A percentile compares a stretch with the other conserved stretches of the same genome.
Evolutionary conservation across 2,113 vertebrate genomes (phyloP).

Genomic region (Pithys albifrons): DNA sequence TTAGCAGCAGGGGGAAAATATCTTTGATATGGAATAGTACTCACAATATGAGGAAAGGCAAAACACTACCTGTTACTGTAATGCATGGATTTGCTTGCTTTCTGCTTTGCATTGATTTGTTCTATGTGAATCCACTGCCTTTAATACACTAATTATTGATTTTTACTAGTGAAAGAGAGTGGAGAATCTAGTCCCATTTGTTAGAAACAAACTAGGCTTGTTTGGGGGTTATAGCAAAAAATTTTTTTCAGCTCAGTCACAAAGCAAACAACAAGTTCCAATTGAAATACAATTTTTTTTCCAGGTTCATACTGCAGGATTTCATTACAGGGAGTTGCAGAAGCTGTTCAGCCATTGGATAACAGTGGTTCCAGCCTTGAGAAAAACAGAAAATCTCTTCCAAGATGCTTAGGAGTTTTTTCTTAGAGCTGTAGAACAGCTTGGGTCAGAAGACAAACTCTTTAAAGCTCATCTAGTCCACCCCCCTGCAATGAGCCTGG

Average conservation of each 20-base stretch:
- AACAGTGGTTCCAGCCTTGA: background rate
- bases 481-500: background rate
- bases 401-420: background rate
- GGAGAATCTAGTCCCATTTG: background rate
- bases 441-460: background rate
- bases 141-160: background rate
- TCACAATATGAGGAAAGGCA: background rate
- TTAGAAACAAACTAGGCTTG: background rate
- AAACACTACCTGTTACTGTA: background rate
- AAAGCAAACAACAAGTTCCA: background rate
- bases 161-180: background rate
- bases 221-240: background rate
- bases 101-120: slow-evolving; percentile 13
- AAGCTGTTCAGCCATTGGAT: background rate
- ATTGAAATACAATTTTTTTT: background rate
- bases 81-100: background rate
- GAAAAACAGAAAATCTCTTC: background rate
- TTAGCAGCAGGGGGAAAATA: background rate
- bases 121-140: background rate
- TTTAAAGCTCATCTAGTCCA: background rate
- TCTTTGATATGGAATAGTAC: background rate
- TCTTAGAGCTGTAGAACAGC: background rate
- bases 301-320: background rate
- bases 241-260: background rate
- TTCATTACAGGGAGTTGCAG: background rate